Conservation (phyloP, 2,113 vertebrate genomes). For the Petrocephalus microphthalmus region DNA sequence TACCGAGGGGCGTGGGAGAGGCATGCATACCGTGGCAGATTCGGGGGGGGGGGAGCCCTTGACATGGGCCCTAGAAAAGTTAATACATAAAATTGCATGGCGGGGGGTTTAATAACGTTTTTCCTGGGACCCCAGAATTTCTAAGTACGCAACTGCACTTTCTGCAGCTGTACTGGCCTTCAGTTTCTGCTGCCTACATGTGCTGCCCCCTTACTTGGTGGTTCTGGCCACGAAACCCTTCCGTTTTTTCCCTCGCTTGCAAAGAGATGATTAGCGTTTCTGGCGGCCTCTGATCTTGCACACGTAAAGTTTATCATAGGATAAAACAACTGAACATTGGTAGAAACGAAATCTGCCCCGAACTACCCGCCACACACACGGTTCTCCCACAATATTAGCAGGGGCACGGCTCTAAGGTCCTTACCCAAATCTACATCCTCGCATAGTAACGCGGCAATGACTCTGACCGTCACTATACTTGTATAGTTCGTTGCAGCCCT, state of each 20-base stretch:
- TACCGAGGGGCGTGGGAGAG: slow-evolving; percentile 22
- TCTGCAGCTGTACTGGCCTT: slow-evolving; percentile 38
- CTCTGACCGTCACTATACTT: slow-evolving; percentile 60
- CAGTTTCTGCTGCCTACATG: slow-evolving; percentile 39
- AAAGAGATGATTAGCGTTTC: slow-evolving; percentile 58
- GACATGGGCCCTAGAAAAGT: background rate
- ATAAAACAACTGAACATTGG: background rate
- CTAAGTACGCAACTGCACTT: background rate
- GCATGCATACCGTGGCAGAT: background rate
- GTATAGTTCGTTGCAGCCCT: slow-evolving; percentile 61
- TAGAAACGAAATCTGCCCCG: background rate
- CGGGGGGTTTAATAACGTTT: background rate
- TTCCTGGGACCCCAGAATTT: background rate
- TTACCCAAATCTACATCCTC: background rate
- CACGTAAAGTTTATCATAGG: slow-evolving; percentile 56
- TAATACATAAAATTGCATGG: background rate
- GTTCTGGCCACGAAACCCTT: slow-evolving; percentile 46
- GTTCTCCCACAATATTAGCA: background rate
- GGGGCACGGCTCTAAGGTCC: background rate
- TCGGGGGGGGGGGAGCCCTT: background rate
- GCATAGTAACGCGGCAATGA: slow-evolving; percentile 50
- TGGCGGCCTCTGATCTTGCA: slow-evolving; percentile 57
- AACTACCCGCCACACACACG: background rate
- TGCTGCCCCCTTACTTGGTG: slow-evolving; percentile 36
- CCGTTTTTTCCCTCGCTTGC: slow-evolving; percentile 64